These are phyloP conservation scores for Bovichtus variegatus DNA, from an alignment of 2,797 vertebrate genomes.

Conservation along the genomic window DNA sequence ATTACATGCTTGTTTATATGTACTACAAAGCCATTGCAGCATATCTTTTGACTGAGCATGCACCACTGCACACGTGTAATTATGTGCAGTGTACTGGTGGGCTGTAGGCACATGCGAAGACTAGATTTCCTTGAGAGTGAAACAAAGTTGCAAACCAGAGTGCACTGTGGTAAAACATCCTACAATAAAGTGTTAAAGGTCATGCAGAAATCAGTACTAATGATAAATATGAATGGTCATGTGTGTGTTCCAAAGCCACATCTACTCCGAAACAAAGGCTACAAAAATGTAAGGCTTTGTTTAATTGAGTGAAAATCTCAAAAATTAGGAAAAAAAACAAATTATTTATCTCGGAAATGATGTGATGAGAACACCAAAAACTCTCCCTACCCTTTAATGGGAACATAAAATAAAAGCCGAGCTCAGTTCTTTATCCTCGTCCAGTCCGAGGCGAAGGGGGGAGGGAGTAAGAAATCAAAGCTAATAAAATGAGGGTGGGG, in stretches of 20 bases:
- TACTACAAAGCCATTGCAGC: constrained; percentile 50
- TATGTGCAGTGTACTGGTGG: constrained; percentile 21
- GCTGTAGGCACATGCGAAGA: not conserved
- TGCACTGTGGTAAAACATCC: not conserved
- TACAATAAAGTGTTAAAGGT: constrained; percentile 42
- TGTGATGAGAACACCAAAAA: not conserved
- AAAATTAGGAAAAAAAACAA: not conserved
- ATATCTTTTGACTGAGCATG: constrained; percentile 37
- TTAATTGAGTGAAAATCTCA: not conserved
- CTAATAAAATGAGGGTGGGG: constrained; percentile 20
- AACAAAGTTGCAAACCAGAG: constrained; percentile 35
- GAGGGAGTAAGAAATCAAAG: constrained; percentile 24
- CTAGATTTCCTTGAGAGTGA: not conserved
- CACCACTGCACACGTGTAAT: constrained; percentile 47
- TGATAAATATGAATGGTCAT: not conserved
- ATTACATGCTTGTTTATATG: constrained; percentile 46
- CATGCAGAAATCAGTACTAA: constrained; percentile 19
- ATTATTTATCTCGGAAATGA: constrained; percentile 1
- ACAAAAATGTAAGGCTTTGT: not conserved
- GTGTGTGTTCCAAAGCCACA: not conserved
- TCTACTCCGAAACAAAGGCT: not conserved
- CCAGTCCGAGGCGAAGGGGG: not conserved
- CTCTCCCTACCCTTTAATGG: not conserved
- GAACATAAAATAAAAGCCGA: constrained; percentile 12
- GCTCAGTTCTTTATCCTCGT: not conserved